phyloP scores from a whole-genome alignment of 92 coral and sea anemone genomes.

The Desmophyllum pertusum region DNA sequence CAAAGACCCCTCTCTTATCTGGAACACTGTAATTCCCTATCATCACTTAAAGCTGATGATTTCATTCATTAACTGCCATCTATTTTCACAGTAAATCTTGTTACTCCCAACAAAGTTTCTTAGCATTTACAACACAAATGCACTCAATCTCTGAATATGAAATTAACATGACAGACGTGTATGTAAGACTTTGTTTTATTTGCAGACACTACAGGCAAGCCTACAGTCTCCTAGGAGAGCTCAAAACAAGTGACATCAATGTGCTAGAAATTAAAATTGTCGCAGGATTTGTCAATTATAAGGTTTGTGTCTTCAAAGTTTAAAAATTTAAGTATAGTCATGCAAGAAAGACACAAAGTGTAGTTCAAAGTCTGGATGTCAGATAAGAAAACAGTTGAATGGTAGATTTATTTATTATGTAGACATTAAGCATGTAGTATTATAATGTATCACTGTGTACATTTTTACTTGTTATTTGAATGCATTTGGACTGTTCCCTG shows the following conservation, averaged over 20 bases:
- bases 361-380: neutral
- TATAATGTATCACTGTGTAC: too few relatives aligned
- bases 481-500: too few relatives aligned
- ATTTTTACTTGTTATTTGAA: too few relatives aligned
- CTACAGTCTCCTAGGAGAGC: conserved; percentile 86
- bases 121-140: too few relatives aligned
- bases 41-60: too few relatives aligned
- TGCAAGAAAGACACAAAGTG: neutral
- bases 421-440: too few relatives aligned
- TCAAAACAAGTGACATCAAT: conserved; percentile 84
- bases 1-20: too few relatives aligned
- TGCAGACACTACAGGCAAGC: conserved; percentile 95
- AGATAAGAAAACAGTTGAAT: neutral
- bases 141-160: neutral
- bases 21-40: too few relatives aligned
- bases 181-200: conserved; percentile 1
- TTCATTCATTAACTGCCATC: too few relatives aligned
- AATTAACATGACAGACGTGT: neutral
- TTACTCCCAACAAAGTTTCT: too few relatives aligned
- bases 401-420: too few relatives aligned
- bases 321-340: neutral
- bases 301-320: conserved; percentile 54
- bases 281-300: conserved; percentile 94
- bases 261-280: conserved; percentile 95
- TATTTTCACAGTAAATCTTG: too few relatives aligned